Evolutionary conservation across 2,113 vertebrate species (phyloP).

Genomic region (Calcarius ornatus): DNA sequence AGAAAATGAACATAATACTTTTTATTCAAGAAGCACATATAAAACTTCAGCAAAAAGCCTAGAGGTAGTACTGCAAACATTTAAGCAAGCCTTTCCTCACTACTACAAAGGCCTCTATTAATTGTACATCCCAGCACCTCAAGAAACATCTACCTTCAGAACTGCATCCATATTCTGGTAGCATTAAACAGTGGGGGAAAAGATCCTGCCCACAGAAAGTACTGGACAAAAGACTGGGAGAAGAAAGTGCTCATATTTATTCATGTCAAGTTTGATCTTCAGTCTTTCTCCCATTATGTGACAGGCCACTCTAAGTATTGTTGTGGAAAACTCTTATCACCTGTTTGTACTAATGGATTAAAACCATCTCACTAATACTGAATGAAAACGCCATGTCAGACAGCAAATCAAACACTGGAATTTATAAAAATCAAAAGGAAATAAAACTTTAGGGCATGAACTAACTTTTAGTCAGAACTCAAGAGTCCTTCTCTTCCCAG

Average conservation of each 20-base stretch:
- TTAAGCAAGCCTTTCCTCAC: not conserved
- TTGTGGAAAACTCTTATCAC: not conserved
- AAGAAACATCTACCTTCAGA: not conserved
- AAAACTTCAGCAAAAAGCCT: not conserved
- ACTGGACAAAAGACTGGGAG: not conserved
- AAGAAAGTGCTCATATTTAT: not conserved
- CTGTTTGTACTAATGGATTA: not conserved
- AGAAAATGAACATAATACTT: not conserved
- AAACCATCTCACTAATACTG: not conserved
- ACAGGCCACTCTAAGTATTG: not conserved
- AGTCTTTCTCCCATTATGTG: not conserved
- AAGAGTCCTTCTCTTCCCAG: not conserved
- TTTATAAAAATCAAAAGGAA: not conserved
- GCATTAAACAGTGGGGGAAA: accelerated
- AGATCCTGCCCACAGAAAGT: not conserved
- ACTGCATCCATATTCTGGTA: not conserved
- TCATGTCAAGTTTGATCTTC: not conserved
- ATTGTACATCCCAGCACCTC: not conserved
- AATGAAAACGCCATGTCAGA: not conserved
- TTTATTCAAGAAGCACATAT: not conserved
- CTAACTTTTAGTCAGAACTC: not conserved
- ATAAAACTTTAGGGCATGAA: not conserved
- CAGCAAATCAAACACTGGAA: not conserved
- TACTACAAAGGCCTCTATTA: not conserved
- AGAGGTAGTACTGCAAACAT: not conserved